These are phyloP conservation scores for Leptobrachium leishanense DNA, from an alignment of 2,113 vertebrate species.

Conservation along the genomic window DNA sequence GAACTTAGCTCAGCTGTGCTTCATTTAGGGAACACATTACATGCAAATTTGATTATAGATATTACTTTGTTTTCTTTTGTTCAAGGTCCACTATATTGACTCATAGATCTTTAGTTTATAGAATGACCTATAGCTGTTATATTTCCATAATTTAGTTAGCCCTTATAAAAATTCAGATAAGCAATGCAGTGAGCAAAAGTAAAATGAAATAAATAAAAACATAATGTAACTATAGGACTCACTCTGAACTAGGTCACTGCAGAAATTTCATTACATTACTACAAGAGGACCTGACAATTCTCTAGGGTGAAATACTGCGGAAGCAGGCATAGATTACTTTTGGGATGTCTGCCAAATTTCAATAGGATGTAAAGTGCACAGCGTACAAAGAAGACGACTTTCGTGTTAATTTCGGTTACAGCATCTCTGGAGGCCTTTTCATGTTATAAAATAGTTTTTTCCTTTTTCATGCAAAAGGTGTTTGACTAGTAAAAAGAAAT, in stretches of 20 bases:
- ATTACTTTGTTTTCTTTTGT: too few species aligned
- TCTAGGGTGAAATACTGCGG: conserved; percentile 34
- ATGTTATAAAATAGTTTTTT: not conserved
- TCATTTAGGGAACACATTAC: too few species aligned
- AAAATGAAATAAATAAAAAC: not conserved
- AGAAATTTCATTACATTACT: conserved; percentile 31
- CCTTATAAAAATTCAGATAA: not conserved
- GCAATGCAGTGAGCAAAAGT: conserved; percentile 9
- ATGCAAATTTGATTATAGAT: too few species aligned
- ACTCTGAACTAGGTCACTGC: conserved; percentile 33
- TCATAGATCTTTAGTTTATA: too few species aligned
- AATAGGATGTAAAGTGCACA: conserved; percentile 24
- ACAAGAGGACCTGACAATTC: conserved; percentile 9
- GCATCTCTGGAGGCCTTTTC: not conserved
- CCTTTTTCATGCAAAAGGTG: not conserved
- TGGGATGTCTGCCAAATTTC: conserved; percentile 26
- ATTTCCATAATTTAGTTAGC: too few species aligned
- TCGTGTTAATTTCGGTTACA: conserved; percentile 1
- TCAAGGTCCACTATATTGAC: too few species aligned
- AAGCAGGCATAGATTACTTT: conserved; percentile 34
- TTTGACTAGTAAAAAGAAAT: too few species aligned
- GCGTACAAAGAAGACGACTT: not conserved
- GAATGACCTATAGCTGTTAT: too few species aligned
- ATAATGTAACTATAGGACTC: conserved; percentile 22
- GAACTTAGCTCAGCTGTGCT: too few species aligned